Conservation (phyloP, 2,113 vertebrate genomes). For the Lycocorax pyrrhopterus region DNA sequence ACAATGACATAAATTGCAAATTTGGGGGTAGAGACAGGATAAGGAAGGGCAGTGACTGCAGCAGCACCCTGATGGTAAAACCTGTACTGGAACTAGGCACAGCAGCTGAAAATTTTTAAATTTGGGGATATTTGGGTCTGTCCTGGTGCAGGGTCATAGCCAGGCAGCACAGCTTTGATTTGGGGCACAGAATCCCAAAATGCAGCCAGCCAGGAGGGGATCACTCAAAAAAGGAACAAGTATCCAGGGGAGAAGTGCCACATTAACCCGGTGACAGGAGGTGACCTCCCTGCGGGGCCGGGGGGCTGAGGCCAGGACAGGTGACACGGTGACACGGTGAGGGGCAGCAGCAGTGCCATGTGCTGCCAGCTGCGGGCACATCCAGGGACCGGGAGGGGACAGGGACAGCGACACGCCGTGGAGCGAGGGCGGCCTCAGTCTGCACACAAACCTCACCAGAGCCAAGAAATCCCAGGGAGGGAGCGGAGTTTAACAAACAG, state of each 20-base stretch:
- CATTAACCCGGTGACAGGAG: accelerated
- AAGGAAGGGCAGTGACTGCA: neutral
- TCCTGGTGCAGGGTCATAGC: accelerated
- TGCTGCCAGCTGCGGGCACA: neutral
- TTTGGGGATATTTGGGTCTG: neutral
- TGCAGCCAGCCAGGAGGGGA: neutral
- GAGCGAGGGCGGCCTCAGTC: neutral
- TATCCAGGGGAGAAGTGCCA: neutral
- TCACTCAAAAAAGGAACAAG: neutral
- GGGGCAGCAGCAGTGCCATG: neutral
- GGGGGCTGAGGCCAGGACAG: neutral
- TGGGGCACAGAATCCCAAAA: neutral
- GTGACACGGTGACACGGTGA: neutral
- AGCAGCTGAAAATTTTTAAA: neutral
- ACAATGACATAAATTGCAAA: neutral
- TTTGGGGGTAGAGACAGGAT: neutral
- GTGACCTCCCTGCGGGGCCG: neutral
- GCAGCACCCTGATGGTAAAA: neutral
- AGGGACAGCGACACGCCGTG: neutral
- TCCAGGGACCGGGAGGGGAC: neutral
- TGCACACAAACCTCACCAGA: neutral
- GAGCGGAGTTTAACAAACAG: neutral
- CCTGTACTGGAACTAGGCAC: neutral
- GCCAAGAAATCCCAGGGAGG: neutral
- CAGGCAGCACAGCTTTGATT: neutral